Evolutionary conservation across 1,140 invertebrate species (phyloP).

Genomic region (Phthorimaea operculella): DNA sequence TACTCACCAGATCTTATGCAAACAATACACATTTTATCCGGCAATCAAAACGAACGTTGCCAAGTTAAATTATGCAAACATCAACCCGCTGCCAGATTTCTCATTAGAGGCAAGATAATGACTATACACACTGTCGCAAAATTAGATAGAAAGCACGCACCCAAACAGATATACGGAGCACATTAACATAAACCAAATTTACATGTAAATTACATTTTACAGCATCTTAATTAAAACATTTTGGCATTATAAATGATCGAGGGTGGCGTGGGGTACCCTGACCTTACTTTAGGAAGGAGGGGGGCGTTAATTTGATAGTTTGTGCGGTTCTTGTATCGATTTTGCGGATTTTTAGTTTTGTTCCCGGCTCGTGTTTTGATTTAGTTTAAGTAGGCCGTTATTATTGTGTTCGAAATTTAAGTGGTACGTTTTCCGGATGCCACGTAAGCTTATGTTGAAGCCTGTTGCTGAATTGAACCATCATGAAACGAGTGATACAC

Average conservation of each 20-base stretch:
- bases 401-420: background rate
- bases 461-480: too few relatives aligned
- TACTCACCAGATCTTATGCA: too few relatives aligned
- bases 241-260: slow-evolving; percentile 70
- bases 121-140: slow-evolving; percentile 65
- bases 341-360: background rate
- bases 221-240: slow-evolving; percentile 72
- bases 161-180: slow-evolving; percentile 66
- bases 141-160: slow-evolving; percentile 66
- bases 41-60: slow-evolving; percentile 62
- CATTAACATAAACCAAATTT: slow-evolving; percentile 71
- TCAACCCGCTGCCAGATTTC: slow-evolving; percentile 66
- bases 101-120: slow-evolving; percentile 67
- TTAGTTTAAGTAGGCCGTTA: background rate
- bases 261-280: slow-evolving; percentile 42
- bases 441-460: too few relatives aligned
- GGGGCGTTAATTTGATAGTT: slow-evolving; percentile 51
- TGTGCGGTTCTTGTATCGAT: slow-evolving; percentile 1
- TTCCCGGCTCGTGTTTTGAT: background rate
- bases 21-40: slow-evolving; percentile 44
- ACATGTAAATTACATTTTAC: slow-evolving; percentile 71
- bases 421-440: too few relatives aligned
- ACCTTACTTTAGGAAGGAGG: slow-evolving; percentile 29
- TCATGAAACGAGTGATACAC: too few relatives aligned
- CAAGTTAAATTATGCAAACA: slow-evolving; percentile 68